A percentile compares a stretch with the other conserved stretches of the same genome.
Conservation (phyloP, 2,888 invertebrate genomes). For the Xestia c-nigrum region DNA sequence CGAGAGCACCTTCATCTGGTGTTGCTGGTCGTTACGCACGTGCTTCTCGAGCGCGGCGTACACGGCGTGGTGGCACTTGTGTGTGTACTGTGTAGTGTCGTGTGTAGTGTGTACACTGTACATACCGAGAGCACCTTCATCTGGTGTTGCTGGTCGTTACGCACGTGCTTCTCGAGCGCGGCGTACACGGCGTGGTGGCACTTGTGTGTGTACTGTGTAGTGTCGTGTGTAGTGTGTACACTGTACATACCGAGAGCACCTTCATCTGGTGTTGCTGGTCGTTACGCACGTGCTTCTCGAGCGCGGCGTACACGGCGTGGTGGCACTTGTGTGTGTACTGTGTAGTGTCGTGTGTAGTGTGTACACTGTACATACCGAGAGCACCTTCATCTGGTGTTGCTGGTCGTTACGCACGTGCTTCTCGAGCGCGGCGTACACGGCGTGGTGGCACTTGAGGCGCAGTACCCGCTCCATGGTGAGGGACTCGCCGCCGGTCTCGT, state of each 20-base stretch:
- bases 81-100: no score
- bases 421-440: conserved; percentile 94
- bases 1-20: no score
- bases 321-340: background rate
- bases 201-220: conserved; percentile 1
- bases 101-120: no score
- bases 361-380: conserved; percentile 86
- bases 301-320: conserved; percentile 76
- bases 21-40: no score
- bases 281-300: conserved; percentile 93
- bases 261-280: conserved; percentile 91
- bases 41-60: no score
- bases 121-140: no score
- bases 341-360: background rate
- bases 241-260: conserved; percentile 90
- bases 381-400: conserved; percentile 94
- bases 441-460: conserved; percentile 96
- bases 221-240: background rate
- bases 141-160: no score
- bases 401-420: conserved; percentile 95
- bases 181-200: background rate
- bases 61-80: no score
- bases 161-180: no score
- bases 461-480: conserved; percentile 88
- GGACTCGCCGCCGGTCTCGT: conserved; percentile 64